These are phyloP conservation scores for Channa argus DNA, from an alignment of 2,113 vertebrate genomes.

Conservation along the genomic window DNA sequence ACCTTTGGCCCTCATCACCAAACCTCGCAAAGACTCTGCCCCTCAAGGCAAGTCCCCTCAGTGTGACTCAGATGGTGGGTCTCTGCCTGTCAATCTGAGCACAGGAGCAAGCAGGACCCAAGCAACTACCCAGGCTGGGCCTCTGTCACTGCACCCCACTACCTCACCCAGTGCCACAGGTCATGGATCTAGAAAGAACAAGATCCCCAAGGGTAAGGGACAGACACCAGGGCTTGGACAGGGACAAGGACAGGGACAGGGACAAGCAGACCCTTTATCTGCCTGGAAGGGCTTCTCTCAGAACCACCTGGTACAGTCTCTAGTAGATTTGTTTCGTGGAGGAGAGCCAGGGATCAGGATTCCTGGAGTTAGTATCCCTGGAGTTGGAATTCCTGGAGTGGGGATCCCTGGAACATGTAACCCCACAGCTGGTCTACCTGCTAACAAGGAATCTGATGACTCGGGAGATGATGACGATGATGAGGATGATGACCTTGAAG, in stretches of 20 bases:
- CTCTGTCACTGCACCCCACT: slow-evolving; percentile 80
- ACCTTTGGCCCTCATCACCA: slow-evolving; percentile 94
- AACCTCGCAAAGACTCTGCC: slow-evolving; percentile 90
- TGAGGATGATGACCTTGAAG: slow-evolving; percentile 93
- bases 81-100: slow-evolving; percentile 92
- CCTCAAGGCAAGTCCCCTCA: slow-evolving; percentile 83
- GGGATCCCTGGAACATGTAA: slow-evolving; percentile 77
- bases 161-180: slow-evolving; percentile 88
- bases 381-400: slow-evolving; percentile 75
- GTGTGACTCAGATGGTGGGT: slow-evolving; percentile 80
- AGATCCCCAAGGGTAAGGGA: slow-evolving; percentile 82
- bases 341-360: slow-evolving; percentile 86
- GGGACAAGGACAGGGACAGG: slow-evolving; percentile 64
- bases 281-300: slow-evolving; percentile 87
- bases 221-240: slow-evolving; percentile 60
- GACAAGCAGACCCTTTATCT: slow-evolving; percentile 74
- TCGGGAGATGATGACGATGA: slow-evolving; percentile 95
- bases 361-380: slow-evolving; percentile 78
- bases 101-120: slow-evolving; percentile 87
- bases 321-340: slow-evolving; percentile 93
- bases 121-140: slow-evolving; percentile 78
- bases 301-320: slow-evolving; percentile 88
- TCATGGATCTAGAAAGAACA: slow-evolving; percentile 91
- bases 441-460: slow-evolving; percentile 97
- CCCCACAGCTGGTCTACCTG: slow-evolving; percentile 84